phyloP scores from a whole-genome alignment of 2,113 vertebrate genomes.

The Plectropomus leopardus region DNA sequence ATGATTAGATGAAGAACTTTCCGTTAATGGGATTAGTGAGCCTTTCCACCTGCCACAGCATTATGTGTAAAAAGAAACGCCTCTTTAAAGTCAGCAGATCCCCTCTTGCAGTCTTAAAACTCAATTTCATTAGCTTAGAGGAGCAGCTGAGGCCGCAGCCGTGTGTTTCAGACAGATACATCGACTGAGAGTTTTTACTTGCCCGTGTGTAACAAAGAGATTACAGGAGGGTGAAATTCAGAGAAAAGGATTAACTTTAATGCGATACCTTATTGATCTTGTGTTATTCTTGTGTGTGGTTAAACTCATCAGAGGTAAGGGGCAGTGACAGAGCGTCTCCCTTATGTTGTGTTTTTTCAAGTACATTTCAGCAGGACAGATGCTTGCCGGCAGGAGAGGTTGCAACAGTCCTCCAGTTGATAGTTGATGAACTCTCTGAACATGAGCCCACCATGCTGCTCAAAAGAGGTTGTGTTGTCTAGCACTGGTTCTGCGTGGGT shows the following conservation, averaged over 20 bases:
- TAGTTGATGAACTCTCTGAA: constrained; percentile 31
- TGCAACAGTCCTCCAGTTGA: constrained; percentile 13
- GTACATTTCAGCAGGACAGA: constrained; percentile 42
- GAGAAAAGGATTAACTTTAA: background rate
- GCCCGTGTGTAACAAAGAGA: constrained; percentile 34
- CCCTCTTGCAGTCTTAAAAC: constrained; percentile 50
- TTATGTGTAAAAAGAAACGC: constrained; percentile 50
- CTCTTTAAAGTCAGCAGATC: constrained; percentile 62
- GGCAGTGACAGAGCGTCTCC: background rate
- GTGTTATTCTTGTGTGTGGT: too few relatives aligned
- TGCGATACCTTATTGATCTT: constrained; percentile 23
- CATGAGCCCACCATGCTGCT: constrained; percentile 52
- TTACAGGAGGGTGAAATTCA: constrained; percentile 24
- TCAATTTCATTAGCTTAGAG: constrained; percentile 70
- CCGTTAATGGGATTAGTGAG: constrained; percentile 67
- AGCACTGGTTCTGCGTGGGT: constrained; percentile 40
- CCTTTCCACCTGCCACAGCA: constrained; percentile 64
- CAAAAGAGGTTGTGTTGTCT: constrained; percentile 56
- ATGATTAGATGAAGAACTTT: constrained; percentile 65
- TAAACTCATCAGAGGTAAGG: constrained; percentile 15
- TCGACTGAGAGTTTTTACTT: constrained; percentile 11
- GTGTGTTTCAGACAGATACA: constrained; percentile 24
- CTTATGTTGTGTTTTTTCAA: constrained; percentile 18
- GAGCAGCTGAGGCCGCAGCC: constrained; percentile 44
- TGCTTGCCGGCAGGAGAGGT: background rate